These are phyloP conservation scores for Trachelipus rathkii DNA, from an alignment of 1,140 invertebrate species.

Conservation along the genomic window DNA sequence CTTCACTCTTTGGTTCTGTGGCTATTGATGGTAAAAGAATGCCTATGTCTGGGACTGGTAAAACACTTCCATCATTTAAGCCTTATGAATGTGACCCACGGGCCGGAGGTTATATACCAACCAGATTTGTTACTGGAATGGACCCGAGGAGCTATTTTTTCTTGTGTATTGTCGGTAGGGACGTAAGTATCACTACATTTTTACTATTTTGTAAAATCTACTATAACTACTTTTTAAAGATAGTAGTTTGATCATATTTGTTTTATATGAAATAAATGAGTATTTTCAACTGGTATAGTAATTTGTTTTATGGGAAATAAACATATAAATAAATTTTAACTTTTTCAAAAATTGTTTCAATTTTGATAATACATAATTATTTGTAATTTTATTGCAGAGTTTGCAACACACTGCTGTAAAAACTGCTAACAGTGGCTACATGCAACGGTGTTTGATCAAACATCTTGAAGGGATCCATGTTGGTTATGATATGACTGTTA, in stretches of 20 bases:
- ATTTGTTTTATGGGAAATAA: too few relatives aligned
- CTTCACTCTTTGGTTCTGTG: constrained; percentile 53
- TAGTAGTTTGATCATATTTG: too few relatives aligned
- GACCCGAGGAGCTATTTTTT: constrained; percentile 98
- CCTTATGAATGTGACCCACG: constrained; percentile 83
- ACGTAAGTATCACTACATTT: constrained; percentile 33
- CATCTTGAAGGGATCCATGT: constrained; percentile 93
- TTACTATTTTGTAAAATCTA: too few relatives aligned
- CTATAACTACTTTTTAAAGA: too few relatives aligned
- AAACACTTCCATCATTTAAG: constrained; percentile 84
- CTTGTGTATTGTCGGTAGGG: constrained; percentile 99
- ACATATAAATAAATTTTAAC: too few relatives aligned
- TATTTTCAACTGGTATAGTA: too few relatives aligned
- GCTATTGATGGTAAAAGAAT: constrained; percentile 89
- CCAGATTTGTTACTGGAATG: constrained; percentile 94
- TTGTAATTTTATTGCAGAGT: constrained; percentile 26
- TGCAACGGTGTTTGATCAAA: constrained; percentile 96
- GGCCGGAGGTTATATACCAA: constrained; percentile 93
- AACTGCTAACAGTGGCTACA: constrained; percentile 94
- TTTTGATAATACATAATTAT: not conserved
- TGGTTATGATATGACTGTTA: constrained; percentile 87
- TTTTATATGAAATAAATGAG: too few relatives aligned
- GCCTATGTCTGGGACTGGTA: constrained; percentile 89
- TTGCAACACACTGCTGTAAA: constrained; percentile 66
- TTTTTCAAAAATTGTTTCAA: too few relatives aligned